Percentiles rank a stretch among this genome's conserved stretches.
These are phyloP conservation scores for Campoletis raptor DNA, from an alignment of 2,888 invertebrate genomes.

Conservation along the genomic window DNA sequence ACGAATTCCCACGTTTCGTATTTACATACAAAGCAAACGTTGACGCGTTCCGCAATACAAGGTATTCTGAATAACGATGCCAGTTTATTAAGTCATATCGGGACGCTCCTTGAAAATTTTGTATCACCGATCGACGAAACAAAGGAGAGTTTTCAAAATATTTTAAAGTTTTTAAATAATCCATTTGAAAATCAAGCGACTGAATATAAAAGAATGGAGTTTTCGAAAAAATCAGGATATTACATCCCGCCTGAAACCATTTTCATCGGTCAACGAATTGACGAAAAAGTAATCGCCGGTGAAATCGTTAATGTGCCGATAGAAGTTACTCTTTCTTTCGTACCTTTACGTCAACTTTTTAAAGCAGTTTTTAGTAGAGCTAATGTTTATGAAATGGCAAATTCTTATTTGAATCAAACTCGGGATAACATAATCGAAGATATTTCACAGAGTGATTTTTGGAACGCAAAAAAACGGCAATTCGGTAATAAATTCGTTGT, in stretches of 20 bases:
- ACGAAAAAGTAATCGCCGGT: conserved; percentile 42
- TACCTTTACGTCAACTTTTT: conserved; percentile 54
- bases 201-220: conserved; percentile 50
- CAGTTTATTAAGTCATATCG: conserved; percentile 19
- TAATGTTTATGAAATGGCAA: conserved; percentile 28
- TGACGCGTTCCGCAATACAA: conserved; percentile 19
- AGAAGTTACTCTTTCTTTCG: conserved; percentile 44
- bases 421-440: conserved; percentile 34
- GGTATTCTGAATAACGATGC: conserved; percentile 6
- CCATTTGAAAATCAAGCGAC: conserved; percentile 42
- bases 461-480: conserved; percentile 57
- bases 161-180: conserved; percentile 22
- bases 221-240: conserved; percentile 26
- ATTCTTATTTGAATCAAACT: conserved; percentile 29
- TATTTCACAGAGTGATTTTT: conserved; percentile 57
- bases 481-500: conserved; percentile 52
- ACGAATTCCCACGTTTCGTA: conserved; percentile 27
- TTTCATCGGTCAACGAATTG: conserved; percentile 57
- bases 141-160: neutral
- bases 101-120: conserved; percentile 19
- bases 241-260: conserved; percentile 39
- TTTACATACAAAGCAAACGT: conserved; percentile 15
- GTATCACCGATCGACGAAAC: conserved; percentile 19
- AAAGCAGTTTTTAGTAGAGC: conserved; percentile 51
- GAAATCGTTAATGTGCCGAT: conserved; percentile 34